phyloP scores from a whole-genome alignment of 2,113 vertebrate genomes.

The Aptenodytes patagonicus region DNA sequence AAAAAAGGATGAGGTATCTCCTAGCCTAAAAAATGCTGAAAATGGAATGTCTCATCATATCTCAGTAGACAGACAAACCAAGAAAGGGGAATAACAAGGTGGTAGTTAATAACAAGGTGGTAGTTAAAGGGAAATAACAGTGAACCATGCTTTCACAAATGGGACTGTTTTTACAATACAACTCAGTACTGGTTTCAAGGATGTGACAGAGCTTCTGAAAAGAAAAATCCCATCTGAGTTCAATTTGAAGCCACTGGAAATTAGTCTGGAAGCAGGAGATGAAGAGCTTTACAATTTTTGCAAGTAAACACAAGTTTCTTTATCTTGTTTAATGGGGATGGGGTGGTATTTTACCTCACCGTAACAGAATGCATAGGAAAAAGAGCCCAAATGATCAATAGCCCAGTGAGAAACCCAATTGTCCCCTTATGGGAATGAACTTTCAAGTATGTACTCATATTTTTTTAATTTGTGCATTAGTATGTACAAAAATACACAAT shows the following conservation, averaged over 20 bases:
- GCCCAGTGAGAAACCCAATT: not conserved
- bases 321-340: not conserved
- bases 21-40: not conserved
- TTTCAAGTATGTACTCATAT: not conserved
- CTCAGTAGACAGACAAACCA: not conserved
- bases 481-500: not conserved
- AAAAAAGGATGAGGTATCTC: rapidly evolving
- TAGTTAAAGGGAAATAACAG: too few species aligned
- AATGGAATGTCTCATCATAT: not conserved
- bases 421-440: not conserved
- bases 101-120: too few species aligned
- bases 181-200: not conserved
- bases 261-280: not conserved
- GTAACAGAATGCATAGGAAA: not conserved
- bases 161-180: not conserved
- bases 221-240: not conserved
- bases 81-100: not conserved
- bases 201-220: not conserved
- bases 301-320: not conserved
- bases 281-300: not conserved
- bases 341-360: not conserved
- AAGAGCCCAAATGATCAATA: not conserved
- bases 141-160: not conserved
- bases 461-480: not conserved
- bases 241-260: not conserved